phyloP scores from a whole-genome alignment of 2,797 vertebrate genomes.

The Melanotaenia nigrans region DNA sequence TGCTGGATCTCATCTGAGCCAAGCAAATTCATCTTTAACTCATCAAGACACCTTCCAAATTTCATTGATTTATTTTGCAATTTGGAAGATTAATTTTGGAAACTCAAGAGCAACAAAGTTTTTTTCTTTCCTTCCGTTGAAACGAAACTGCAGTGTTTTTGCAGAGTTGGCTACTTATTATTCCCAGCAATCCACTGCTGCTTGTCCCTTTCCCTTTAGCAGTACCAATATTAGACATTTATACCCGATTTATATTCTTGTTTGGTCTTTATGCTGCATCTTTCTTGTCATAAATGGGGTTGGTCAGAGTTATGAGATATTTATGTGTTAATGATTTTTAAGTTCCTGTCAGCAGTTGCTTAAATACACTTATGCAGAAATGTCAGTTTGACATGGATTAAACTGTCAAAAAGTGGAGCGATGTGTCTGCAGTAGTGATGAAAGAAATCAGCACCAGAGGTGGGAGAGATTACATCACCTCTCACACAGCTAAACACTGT shows the following conservation, averaged over 20 bases:
- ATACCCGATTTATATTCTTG: background rate
- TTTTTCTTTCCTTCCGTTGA: background rate
- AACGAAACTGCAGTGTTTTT: background rate
- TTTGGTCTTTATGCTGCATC: background rate
- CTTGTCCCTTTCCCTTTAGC: background rate
- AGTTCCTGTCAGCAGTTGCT: background rate
- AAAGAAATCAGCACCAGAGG: background rate
- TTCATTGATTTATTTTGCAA: background rate
- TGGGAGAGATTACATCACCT: background rate
- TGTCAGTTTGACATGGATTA: background rate
- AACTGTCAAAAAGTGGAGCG: background rate
- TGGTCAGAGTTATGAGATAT: too few relatives aligned
- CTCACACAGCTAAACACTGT: background rate
- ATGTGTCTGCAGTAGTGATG: background rate
- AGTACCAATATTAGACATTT: background rate
- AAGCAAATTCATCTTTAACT: background rate
- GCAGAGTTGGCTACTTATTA: too few relatives aligned
- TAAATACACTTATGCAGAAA: background rate
- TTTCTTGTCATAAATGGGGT: too few relatives aligned
- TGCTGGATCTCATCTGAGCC: too few relatives aligned
- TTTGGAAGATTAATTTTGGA: background rate
- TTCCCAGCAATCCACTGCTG: background rate
- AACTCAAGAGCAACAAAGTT: background rate
- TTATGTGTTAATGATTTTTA: background rate
- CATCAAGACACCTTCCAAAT: too few relatives aligned